Conservation (phyloP, 2,888 invertebrate species). For the Polyploca ridens region DNA sequence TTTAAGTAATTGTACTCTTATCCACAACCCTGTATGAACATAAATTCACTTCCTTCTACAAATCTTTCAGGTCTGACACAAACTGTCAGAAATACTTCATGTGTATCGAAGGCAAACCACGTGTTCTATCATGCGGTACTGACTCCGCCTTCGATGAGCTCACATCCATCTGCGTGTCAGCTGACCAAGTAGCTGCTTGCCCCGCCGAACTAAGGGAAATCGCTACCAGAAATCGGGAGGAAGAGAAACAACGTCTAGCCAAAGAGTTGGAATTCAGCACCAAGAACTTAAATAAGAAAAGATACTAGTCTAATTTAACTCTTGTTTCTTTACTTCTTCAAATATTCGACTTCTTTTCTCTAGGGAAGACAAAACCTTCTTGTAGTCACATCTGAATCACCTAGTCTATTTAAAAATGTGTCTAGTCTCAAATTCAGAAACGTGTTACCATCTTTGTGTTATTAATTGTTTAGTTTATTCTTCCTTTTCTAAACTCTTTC, state of each 20-base stretch:
- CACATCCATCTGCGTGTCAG: conserved; percentile 89
- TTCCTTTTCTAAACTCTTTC: background rate
- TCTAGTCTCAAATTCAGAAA: conserved; percentile 43
- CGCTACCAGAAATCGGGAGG: conserved; percentile 59
- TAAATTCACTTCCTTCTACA: background rate
- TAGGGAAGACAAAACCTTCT: background rate
- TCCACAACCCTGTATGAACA: background rate
- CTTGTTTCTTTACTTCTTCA: background rate
- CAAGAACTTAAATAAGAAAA: conserved; percentile 20
- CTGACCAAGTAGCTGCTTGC: conserved; percentile 91
- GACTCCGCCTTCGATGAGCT: conserved; percentile 91
- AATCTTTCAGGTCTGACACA: conserved; percentile 76
- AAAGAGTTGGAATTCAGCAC: conserved; percentile 57
- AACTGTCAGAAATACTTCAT: conserved; percentile 92
- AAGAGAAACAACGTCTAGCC: conserved; percentile 55
- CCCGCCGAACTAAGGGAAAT: conserved; percentile 66
- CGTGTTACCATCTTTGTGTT: conserved; percentile 21
- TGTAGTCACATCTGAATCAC: conserved; percentile 16
- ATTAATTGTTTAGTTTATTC: background rate
- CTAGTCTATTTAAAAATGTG: conserved; percentile 29
- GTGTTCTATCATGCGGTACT: conserved; percentile 90
- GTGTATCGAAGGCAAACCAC: conserved; percentile 89
- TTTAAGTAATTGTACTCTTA: no score
- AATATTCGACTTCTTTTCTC: background rate
- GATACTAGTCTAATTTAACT: conserved; percentile 13